Evolutionary conservation across 23 tunicate species (phyloP).

Genomic region (Clavelina lepadiformis): DNA sequence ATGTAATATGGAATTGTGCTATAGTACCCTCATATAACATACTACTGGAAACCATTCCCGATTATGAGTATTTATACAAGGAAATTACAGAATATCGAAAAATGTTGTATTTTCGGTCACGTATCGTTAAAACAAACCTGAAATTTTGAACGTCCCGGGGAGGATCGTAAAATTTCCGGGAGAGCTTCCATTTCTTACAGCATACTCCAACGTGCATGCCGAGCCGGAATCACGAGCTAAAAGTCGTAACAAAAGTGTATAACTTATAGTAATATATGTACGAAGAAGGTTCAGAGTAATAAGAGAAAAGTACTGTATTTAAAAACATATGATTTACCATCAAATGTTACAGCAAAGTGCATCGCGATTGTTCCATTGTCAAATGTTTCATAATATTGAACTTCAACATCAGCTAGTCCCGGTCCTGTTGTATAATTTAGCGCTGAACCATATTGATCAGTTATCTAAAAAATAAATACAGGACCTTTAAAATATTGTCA

Average conservation of each 20-base stretch:
- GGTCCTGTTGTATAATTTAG: no score
- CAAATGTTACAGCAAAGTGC: conserved; percentile 56
- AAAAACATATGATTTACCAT: conserved; percentile 22
- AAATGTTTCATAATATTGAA: conserved; percentile 50
- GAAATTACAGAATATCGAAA: no score
- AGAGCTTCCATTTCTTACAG: neutral
- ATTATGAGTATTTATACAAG: no score
- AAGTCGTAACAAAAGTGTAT: neutral
- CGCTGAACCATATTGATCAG: no score
- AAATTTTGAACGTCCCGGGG: conserved; percentile 26
- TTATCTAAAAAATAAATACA: no score
- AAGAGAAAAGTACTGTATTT: neutral
- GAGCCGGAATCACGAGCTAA: conserved; percentile 2
- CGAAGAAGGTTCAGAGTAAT: neutral
- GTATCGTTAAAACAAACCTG: conserved; percentile 21
- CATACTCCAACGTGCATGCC: conserved; percentile 8
- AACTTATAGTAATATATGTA: neutral
- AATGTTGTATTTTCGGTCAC: neutral
- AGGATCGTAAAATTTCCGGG: neutral
- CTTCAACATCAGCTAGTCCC: conserved; percentile 41
- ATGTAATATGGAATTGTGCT: no score
- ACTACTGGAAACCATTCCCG: no score
- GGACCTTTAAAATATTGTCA: no score
- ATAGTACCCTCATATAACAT: no score
- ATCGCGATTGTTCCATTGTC: conserved; percentile 14